Base-by-base conservation (phyloP, 2,113 vertebrate genomes). In the Lycocorax pyrrhopterus region DNA sequence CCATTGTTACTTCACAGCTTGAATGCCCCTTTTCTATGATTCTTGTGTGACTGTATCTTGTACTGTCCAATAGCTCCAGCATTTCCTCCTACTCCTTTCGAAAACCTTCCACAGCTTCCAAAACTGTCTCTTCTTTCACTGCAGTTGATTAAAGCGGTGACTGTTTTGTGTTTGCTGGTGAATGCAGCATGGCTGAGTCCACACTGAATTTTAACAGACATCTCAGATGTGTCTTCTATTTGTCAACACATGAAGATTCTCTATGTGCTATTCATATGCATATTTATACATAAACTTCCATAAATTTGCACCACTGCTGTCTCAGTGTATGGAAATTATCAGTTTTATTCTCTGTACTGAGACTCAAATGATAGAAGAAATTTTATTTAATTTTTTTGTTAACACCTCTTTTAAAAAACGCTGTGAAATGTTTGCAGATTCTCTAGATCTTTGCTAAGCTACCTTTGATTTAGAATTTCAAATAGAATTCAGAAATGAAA, bases 391-490 rank as follows among this genome's bases (percentile, higher is more conserved):
- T 58, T 44, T 52, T 51, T 83, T 88, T 53, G 26, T 20, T 26
- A 73, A 22, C 9, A 27, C 10, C 6, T 62, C 16, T 47, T 92
- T 53, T 76, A 62, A 83, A 83, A 62, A 71, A 25, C 30, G 41
- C 29, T 56, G 2, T 56, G 39, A 88, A 80, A 51, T 62, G 26
- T 53, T 93, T 92, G 52, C 82, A 93, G 43, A 73, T 85, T 95
- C 85, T 84, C 60, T 86, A 89, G 53, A 46, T 74, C 58, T 69
- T 93, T 94, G 29, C 80, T 96, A 97, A 93, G 59, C 29, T 71
- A 72, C 22, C 77, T 90, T 96, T 96, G 94, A 96, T 97, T 96
- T 92, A 75, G 78, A 77, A 90, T 96, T 98, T 97, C 95, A 96
- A 92, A 97, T 91, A 74, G 95, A 97, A 97, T 96, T 96, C 85